Base-by-base conservation (phyloP, 30 jellyfish, hydroid and myxozoan species). In the Euphysa ruthae region DNA sequence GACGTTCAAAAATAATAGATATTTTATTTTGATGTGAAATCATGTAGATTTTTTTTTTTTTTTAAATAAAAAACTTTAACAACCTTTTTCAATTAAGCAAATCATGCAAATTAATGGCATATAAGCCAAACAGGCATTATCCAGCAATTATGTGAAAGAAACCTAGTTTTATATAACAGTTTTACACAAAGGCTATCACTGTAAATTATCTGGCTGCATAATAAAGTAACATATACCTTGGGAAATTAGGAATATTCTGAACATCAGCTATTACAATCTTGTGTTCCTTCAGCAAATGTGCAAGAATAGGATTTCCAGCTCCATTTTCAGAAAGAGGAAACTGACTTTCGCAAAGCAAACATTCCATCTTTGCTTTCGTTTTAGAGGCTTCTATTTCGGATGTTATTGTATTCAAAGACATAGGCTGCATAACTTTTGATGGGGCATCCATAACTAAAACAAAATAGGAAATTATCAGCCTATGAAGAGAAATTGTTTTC, bases 241-340 rank as follows among this genome's bases (percentile, higher is more conserved):
- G 91, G 69, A 86, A 86, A 50, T 69, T 61, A 6, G 94, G 55
- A 58, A 86, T 86, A 68, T 71, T 58, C 66, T 73, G 93, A 28
- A 77, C 96, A 71, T 86, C 94, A 1, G 93, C 85, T 19, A 86
- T 86, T 4, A 86, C 96, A 26, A 86, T 31, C 43, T 74, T 73
- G 60, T 86, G 96, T 5, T 55, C 90, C 38, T 49, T 64, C 62
- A 86, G 87, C 38, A 86, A 72, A 49, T 86, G 96, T 3, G 96
- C 92, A 69, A 86, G 75, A 1, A 74, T 61, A 22, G 93, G 95
- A 69, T 77, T 84, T 26, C 77, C 56, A 4, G 75, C 22, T n/a
- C 93, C 95, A 84, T 84, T 84, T 42, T 84, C 95, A 23, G 93
- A 68, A 5, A 83, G 49, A n/a, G 33, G 73, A 70, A 84, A 84